These are phyloP conservation scores for Trematocara zebra DNA, from an alignment of 2,113 vertebrate genomes.

Conservation along the genomic window DNA sequence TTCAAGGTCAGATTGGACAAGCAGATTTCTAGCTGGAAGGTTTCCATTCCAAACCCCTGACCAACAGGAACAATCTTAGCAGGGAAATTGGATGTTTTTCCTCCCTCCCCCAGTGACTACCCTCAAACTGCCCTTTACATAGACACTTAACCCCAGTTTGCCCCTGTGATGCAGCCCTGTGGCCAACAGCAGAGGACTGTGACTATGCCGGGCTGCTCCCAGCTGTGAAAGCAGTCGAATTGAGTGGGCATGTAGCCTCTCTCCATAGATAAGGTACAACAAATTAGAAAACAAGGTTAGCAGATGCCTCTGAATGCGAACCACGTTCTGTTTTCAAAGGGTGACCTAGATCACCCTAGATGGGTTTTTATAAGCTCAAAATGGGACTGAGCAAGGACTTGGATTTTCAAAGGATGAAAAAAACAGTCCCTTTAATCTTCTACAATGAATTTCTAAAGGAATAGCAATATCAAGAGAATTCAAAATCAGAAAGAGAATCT, in stretches of 20 bases:
- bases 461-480: neutral
- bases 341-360: conserved; percentile 13
- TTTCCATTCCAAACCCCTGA: neutral
- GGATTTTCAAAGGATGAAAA: neutral
- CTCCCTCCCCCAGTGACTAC: neutral
- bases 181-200: neutral
- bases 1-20: neutral
- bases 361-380: neutral
- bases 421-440: neutral
- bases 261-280: neutral
- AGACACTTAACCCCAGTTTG: conserved; percentile 33
- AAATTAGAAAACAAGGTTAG: conserved; percentile 22
- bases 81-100: neutral
- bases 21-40: neutral
- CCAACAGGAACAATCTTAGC: neutral
- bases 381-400: neutral
- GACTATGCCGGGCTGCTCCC: neutral
- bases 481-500: neutral
- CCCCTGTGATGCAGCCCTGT: conserved; percentile 1
- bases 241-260: neutral
- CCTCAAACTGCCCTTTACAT: conserved; percentile 7
- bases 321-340: neutral
- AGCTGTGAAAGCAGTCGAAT: neutral
- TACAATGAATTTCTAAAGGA: neutral
- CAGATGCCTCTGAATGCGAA: neutral